Percentiles rank a stretch among this genome's conserved stretches.
These are phyloP conservation scores for Xyrichtys novacula DNA, from an alignment of 2,797 vertebrate species.

Conservation along the genomic window DNA sequence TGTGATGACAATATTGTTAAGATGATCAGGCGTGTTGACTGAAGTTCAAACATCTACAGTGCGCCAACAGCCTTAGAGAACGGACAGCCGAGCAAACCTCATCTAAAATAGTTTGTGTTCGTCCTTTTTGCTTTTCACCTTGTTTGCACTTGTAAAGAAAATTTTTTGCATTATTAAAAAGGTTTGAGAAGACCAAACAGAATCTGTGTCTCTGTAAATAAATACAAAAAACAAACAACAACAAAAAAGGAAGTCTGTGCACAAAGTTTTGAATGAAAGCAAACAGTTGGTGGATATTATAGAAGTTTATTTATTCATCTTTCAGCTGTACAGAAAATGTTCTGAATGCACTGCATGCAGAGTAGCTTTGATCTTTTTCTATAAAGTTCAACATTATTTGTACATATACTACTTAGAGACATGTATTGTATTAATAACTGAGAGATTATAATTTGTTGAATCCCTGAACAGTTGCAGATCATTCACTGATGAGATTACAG, in stretches of 20 bases:
- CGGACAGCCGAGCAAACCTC: slow-evolving; percentile 4
- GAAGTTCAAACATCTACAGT: slow-evolving; percentile 9
- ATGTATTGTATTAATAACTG: slow-evolving; percentile 4
- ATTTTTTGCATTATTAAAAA: not conserved
- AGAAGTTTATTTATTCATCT: slow-evolving; percentile 42
- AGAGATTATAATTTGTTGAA: slow-evolving; percentile 15
- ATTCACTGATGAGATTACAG: slow-evolving; percentile 25
- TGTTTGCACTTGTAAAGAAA: slow-evolving; percentile 21
- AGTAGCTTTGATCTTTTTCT: not conserved
- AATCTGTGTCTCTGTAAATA: too few relatives aligned
- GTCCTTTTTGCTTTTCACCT: slow-evolving; percentile 15
- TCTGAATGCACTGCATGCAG: slow-evolving; percentile 27
- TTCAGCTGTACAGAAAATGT: slow-evolving; percentile 17
- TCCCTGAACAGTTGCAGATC: slow-evolving; percentile 38
- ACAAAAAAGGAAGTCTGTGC: not conserved
- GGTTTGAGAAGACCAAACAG: not conserved
- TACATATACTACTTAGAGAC: slow-evolving; percentile 7
- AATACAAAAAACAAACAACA: too few relatives aligned
- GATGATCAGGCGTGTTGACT: slow-evolving; percentile 35
- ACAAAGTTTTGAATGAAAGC: slow-evolving; percentile 49
- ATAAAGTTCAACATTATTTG: not conserved
- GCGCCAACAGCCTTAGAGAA: slow-evolving; percentile 41
- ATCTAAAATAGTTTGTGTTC: slow-evolving; percentile 1
- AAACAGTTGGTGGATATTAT: slow-evolving; percentile 30
- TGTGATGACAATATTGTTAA: slow-evolving; percentile 29